Base-by-base conservation (phyloP, 2,888 invertebrate genomes). In the Protonemura montana region DNA sequence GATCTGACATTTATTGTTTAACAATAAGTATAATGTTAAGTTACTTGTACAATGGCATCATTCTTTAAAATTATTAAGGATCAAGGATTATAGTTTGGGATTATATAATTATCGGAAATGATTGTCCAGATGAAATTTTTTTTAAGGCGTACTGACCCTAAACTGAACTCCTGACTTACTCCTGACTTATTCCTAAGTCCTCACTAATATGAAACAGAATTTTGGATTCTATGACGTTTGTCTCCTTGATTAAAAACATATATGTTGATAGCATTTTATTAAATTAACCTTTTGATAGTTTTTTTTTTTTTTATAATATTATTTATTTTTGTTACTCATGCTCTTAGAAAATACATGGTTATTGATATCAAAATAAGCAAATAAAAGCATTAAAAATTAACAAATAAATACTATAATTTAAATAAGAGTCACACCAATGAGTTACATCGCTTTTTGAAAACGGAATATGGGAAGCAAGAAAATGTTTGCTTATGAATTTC, bases 381-480 rank as follows among this genome's bases (percentile, higher is more conserved):
- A 76, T 81, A 81, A 6, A 81, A 81, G 81, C 81, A 16, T 27
- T 81, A 28, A 28, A 81, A 81, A 81, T 16, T 29, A 81, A 29
- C 81, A 81, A 81, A 81, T 81, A 81, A 81, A 81, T 81, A 81
- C 28, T 81, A 81, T 81, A 30, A 81, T 81, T 30, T 81, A 81
- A 59, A 21, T 13, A 59, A 59, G 21, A 59, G 59, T 59, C 59
- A 59, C 59, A 59, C 21, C 59, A 59, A 7, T 59, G 59, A 59
- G 59, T 16, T 7, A 7, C 21, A 13, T 13, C 35, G 10, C 10
- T 3, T 59, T 59, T 59, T 59, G 59, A 21, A 3, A 35, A 35
- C 16, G 59, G 59, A 59, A 59, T 1, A 59, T 27, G 5, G 28
- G n/a, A n/a, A n/a, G n/a, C n/a, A n/a, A n/a, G n/a, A 25, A 25